Conservation (phyloP, 2,113 vertebrate genomes). For the Eupsittula cactorum region DNA sequence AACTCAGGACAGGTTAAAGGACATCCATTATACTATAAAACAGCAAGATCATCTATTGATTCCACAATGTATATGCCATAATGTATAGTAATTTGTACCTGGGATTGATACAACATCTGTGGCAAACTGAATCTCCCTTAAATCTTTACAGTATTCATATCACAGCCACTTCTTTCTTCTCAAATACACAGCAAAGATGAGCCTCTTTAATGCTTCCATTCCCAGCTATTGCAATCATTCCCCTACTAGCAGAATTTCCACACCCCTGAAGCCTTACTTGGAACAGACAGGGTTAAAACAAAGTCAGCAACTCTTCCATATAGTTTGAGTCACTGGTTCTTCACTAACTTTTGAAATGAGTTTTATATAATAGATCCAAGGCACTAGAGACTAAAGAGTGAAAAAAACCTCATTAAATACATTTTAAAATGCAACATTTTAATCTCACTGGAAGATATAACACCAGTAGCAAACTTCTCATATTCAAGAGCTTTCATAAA, state of each 20-base stretch:
- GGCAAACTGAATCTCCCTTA: not conserved
- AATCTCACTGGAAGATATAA: not conserved
- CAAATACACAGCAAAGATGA: not conserved
- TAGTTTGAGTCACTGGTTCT: not conserved
- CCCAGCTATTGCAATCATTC: not conserved
- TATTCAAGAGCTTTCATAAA: not conserved
- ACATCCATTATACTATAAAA: not conserved
- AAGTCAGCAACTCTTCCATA: not conserved
- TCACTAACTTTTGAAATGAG: not conserved
- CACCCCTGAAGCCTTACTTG: not conserved
- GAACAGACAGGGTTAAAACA: not conserved
- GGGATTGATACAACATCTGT: not conserved
- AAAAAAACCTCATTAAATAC: not conserved
- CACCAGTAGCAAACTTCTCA: not conserved
- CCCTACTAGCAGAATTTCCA: not conserved
- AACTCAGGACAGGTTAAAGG: not conserved
- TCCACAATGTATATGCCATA: not conserved
- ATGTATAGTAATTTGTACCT: not conserved
- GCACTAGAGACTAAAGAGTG: not conserved
- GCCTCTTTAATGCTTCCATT: not conserved
- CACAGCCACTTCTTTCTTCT: not conserved
- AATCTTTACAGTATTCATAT: not conserved
- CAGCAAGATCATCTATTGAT: fast-evolving
- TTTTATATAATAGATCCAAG: not conserved
- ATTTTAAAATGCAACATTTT: not conserved